Evolutionary conservation across 2,797 vertebrate genomes (phyloP), one percentile per base, ranked within the genome.

Genomic region (Chelidonichthys spinosus): DNA sequence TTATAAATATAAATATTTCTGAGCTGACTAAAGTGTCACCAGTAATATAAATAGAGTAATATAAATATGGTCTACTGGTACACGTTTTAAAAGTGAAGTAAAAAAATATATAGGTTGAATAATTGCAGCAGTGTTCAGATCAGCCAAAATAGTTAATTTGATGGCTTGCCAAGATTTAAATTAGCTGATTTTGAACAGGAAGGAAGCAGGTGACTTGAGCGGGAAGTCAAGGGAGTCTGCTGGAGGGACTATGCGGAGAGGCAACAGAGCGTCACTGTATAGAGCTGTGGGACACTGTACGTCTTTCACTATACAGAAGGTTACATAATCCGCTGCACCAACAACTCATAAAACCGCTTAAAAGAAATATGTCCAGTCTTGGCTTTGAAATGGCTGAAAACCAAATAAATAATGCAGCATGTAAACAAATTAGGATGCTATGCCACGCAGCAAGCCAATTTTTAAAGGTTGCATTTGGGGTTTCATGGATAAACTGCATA

Each of bases 221-320:
- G 42, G 68, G 81, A 82, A 79, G 76, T 75, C 46, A 44, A 50
- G 54, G 75, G 73, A 69, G 78, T 76, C 75, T 64, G 69, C 70
- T 67, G 55, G 64, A 64, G 79, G 75, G 79, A 79, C 75, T 69
- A 64, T 59, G 55, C 53, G 69, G 73, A 65, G 18, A 42, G 63
- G 70, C 78, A 90, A 95, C 93, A 94, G 90, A 91, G 91, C 60
- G 1, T 71, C 73, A 92, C 85, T 94, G 92, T 95, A 78, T 69
- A 72, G 80, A 74, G 54, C 85, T 91, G 79, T 70, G 63, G 85
- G 77, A 87, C 87, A 94, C 90, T 90, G 91, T 81, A 85, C 2
- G 87, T 90, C 91, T 94, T 93, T 93, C 79, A 91, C 81, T 80
- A 56, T 84, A 78, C 83, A 87, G 75, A 79, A 46, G 54, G 65